A percentile compares a stretch with the other conserved stretches of the same genome.
Conservation (phyloP, 2,888 invertebrate species). For the Altica lythri region DNA sequence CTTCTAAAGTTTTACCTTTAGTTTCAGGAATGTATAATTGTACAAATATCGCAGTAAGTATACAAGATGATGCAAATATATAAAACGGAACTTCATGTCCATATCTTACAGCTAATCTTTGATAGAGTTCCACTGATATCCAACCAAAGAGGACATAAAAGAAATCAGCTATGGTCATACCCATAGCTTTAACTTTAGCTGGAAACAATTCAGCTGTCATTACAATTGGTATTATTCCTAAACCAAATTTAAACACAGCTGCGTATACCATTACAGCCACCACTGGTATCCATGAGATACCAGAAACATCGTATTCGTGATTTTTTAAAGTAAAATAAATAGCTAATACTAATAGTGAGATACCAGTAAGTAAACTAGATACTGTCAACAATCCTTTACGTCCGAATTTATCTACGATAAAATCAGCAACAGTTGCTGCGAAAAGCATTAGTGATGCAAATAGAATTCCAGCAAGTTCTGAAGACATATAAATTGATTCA, state of each 20-base stretch:
- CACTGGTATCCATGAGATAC: constrained; percentile 43
- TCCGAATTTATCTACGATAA: constrained; percentile 51
- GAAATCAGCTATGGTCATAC: constrained; percentile 53
- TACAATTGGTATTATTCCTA: constrained; percentile 54
- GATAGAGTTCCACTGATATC: constrained; percentile 50
- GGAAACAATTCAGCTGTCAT: constrained; percentile 55
- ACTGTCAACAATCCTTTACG: constrained; percentile 48
- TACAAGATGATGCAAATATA: constrained; percentile 48
- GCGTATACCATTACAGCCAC: constrained; percentile 53
- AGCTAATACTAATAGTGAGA: constrained; percentile 48
- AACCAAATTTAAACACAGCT: constrained; percentile 49
- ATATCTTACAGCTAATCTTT: constrained; percentile 40
- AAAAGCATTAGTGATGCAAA: constrained; percentile 51
- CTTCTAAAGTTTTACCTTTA: constrained; percentile 53
- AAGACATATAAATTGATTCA: constrained; percentile 45
- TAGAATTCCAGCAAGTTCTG: constrained; percentile 47
- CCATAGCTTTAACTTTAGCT: constrained; percentile 53
- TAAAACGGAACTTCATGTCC: constrained; percentile 53
- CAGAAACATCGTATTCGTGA: constrained; percentile 40
- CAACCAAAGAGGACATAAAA: constrained; percentile 51
- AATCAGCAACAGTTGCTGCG: constrained; percentile 47
- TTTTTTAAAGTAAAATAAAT: constrained; percentile 51
- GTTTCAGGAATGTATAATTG: constrained; percentile 51
- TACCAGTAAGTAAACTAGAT: constrained; percentile 50
- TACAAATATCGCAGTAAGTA: constrained; percentile 50